Percentiles rank a stretch among this genome's conserved stretches.
phyloP scores from a whole-genome alignment of 2,888 invertebrate genomes.

The Gisinianus flammeolus region DNA sequence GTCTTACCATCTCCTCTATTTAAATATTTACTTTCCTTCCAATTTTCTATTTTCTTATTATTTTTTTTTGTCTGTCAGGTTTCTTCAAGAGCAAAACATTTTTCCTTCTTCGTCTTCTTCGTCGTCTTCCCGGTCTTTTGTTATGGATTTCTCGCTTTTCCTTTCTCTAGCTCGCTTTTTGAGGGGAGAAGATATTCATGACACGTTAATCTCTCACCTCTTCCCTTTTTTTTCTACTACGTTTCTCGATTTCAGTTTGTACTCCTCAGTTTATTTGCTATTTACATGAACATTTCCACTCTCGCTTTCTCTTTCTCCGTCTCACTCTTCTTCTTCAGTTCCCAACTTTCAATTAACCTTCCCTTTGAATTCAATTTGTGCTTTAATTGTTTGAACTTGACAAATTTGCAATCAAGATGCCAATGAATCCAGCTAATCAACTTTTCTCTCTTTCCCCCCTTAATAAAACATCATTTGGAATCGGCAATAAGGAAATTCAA shows the following conservation, averaged over 20 bases:
- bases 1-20: not conserved
- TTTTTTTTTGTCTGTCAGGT: no score
- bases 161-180: not conserved
- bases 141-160: not conserved
- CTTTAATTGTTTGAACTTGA: no score
- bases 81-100: no score
- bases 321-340: not conserved
- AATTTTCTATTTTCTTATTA: no score
- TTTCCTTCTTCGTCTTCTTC: not conserved
- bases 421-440: no score
- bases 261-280: no score
- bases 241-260: not conserved
- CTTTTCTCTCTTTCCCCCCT: no score
- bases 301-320: not conserved
- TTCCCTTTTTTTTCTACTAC: not conserved
- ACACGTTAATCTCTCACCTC: not conserved
- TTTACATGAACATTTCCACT: not conserved
- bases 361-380: no score
- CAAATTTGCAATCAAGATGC: no score
- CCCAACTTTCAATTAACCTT: no score
- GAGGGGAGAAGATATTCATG: not conserved
- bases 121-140: not conserved
- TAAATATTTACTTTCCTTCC: slow-evolving; percentile 34
- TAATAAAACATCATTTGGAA: no score
- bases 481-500: not conserved